These are phyloP conservation scores for Mus spicilegus DNA, from an alignment of 2,113 vertebrate genomes.

Conservation along the genomic window DNA sequence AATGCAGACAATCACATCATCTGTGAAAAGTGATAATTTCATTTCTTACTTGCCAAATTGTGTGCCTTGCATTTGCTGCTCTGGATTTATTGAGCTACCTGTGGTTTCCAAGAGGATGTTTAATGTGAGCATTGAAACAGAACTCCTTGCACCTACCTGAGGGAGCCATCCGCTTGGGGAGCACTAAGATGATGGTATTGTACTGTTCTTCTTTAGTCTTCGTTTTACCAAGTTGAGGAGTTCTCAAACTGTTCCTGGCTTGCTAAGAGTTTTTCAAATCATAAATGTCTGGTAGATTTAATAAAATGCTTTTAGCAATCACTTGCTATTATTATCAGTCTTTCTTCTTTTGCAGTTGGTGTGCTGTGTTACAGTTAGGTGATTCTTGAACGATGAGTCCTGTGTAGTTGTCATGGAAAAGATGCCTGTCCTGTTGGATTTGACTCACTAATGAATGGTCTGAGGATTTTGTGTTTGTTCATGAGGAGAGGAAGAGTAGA, in stretches of 20 bases:
- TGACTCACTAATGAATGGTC: background rate
- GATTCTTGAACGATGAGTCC: background rate
- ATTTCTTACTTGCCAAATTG: background rate
- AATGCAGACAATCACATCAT: background rate
- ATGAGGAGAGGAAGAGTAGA: no score
- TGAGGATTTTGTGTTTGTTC: background rate
- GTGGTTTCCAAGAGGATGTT: background rate
- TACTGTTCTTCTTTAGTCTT: background rate
- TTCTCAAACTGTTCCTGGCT: background rate
- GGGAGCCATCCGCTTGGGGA: background rate
- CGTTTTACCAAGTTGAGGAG: background rate
- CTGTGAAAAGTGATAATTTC: background rate
- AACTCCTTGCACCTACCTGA: background rate
- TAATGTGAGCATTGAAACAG: background rate
- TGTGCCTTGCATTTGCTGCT: background rate
- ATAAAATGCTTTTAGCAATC: background rate
- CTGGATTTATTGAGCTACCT: background rate
- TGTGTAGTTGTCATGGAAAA: background rate
- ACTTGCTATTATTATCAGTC: background rate
- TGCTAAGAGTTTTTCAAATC: background rate
- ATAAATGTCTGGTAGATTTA: background rate
- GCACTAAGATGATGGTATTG: background rate
- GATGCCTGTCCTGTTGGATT: background rate
- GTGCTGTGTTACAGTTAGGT: background rate
- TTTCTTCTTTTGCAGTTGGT: background rate